Evolutionary conservation across 2,113 vertebrate genomes (phyloP), one percentile per base, ranked within the genome.

Genomic region (Phoenicopterus ruber): DNA sequence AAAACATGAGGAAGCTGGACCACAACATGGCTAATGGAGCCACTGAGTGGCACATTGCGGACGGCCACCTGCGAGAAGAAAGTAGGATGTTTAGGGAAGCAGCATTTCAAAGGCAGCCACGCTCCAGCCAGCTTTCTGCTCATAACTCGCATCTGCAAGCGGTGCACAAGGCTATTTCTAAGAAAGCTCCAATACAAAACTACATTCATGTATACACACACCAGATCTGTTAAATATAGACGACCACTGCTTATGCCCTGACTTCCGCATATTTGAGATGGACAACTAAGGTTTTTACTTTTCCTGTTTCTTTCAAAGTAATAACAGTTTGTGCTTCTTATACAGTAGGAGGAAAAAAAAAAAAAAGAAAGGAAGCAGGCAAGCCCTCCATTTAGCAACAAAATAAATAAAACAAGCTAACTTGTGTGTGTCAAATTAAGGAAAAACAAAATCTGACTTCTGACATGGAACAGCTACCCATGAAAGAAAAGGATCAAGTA

Each of bases 1-100:
- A 99, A 99, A 57, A 99, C 98, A 6, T 99, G 99, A 26, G 99
- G 99, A 86, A 99, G 98, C 97, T 99, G 99, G 66, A 99, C 98
- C 87, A 99, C 88, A 67, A 99, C 98, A 3, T 98, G 99, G 94
- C 98, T 99, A 94, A 99, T 99, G 88, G 99, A 99, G 31, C 99
- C 99, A 0, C 96, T 98, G 94, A 98, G 95, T 0, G 98, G 99
- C 65, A 99, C 72, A 1, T 98, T 99, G 96, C 99, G 99, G 62
- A 98, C 66, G 0, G 98, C 95, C 93, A 99, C 97, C 99, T 99
- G 96, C 6, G 40, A 89, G 54, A 55, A 78, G 44, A 18, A 82
- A 94, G 54, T 0, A 22, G 65, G 36, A 65, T 2, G 7, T 13
- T 91, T 4, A 90, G 29, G 62, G 29, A 72, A 95, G 74, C 57